phyloP scores from a whole-genome alignment of 2,888 invertebrate species.

The Drosophila cyrtoloma region DNA sequence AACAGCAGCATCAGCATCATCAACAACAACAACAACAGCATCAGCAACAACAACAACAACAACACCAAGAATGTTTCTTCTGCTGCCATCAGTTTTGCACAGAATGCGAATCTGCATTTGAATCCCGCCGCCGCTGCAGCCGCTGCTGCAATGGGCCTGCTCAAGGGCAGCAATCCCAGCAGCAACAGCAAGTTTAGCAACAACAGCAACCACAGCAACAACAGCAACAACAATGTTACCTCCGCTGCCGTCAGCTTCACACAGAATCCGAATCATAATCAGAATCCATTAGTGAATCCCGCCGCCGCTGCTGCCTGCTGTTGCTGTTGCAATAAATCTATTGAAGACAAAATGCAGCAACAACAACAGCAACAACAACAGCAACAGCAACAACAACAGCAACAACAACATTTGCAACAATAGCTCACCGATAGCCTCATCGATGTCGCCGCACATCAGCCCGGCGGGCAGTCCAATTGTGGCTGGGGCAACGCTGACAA shows the following conservation, averaged over 20 bases:
- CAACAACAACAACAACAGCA: conserved; percentile 42
- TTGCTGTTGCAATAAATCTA: conserved; percentile 37
- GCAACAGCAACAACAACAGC: conserved; percentile 27
- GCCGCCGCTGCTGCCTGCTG: conserved; percentile 23
- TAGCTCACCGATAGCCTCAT: conserved; percentile 27
- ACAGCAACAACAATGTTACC: conserved; percentile 38
- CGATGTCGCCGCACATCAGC: conserved; percentile 55
- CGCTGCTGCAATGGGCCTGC: conserved; percentile 29
- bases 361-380: conserved; percentile 4
- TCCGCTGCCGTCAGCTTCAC: conserved; percentile 36
- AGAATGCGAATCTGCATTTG: conserved; percentile 12
- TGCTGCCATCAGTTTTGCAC: conserved; percentile 16
- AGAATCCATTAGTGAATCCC: conserved; percentile 22
- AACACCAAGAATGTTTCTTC: conserved; percentile 32
- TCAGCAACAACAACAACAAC: conserved; percentile 48
- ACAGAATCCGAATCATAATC: conserved; percentile 18
- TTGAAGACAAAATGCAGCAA: conserved; percentile 25
- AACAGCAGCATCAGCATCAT: conserved; percentile 43
- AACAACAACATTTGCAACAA: conserved; percentile 28
- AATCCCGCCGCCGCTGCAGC: conserved; percentile 35
- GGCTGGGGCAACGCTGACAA: conserved; percentile 66
- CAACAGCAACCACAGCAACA: conserved; percentile 28
- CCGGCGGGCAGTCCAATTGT: conserved; percentile 69
- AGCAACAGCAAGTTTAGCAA: conserved; percentile 37
- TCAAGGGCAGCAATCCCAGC: conserved; percentile 33